phyloP scores from a whole-genome alignment of 2,888 invertebrate genomes.

The Pseudeuparius sepicola region DNA sequence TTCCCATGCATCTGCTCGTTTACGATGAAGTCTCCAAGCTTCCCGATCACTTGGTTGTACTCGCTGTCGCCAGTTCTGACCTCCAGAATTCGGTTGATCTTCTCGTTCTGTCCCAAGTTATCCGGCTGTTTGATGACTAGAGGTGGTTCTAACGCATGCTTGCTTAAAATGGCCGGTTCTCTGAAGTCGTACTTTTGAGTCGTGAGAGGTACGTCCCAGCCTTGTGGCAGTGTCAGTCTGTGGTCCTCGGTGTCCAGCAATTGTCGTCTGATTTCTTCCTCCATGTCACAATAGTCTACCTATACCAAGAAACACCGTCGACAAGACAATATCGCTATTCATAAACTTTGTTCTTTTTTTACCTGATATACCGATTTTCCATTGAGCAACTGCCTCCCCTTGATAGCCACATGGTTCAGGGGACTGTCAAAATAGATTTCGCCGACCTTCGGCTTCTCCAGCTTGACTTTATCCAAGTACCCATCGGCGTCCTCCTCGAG shows the following conservation, averaged over 20 bases:
- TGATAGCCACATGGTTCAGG: conserved; percentile 21
- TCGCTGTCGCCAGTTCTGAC: conserved; percentile 25
- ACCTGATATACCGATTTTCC: conserved; percentile 26
- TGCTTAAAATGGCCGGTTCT: conserved; percentile 20
- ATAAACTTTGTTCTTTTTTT: no score
- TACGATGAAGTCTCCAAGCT: conserved; percentile 25
- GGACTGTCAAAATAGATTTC: conserved; percentile 23
- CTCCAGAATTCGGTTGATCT: conserved; percentile 25
- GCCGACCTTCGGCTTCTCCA: conserved; percentile 20
- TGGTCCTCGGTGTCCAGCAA: conserved; percentile 15
- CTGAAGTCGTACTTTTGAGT: conserved; percentile 24
- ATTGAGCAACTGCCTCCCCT: conserved; percentile 20
- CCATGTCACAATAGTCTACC: conserved; percentile 28
- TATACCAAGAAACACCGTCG: no score
- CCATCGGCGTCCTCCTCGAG: conserved; percentile 22
- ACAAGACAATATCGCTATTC: no score
- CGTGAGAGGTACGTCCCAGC: conserved; percentile 24
- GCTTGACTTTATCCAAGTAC: conserved; percentile 26
- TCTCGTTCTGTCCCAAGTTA: conserved; percentile 24
- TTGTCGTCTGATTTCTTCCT: conserved; percentile 22
- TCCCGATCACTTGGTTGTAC: conserved; percentile 24
- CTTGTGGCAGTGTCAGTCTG: conserved; percentile 21
- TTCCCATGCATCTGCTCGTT: conserved; percentile 24
- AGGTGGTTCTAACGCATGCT: conserved; percentile 19
- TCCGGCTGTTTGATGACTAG: conserved; percentile 18